phyloP scores from a whole-genome alignment of 30 jellyfish, hydroid and myxozoan species.

The Aurelia sp. region DNA sequence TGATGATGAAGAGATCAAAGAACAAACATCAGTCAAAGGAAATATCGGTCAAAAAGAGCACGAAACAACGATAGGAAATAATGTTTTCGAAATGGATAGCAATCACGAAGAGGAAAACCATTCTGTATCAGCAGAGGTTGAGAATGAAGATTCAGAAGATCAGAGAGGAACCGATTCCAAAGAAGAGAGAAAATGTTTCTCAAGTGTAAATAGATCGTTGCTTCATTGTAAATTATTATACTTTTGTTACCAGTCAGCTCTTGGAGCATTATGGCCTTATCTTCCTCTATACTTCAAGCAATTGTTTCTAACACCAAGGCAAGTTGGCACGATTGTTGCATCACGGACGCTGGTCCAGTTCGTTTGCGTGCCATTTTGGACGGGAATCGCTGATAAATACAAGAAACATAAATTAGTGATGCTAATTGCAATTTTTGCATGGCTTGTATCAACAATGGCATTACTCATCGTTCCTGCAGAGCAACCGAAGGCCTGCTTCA shows the following conservation, averaged over 20 bases:
- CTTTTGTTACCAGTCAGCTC: constrained; percentile 86
- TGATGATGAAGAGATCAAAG: neutral
- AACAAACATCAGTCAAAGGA: neutral
- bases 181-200: constrained; percentile 6
- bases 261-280: constrained; percentile 96
- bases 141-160: neutral
- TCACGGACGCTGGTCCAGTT: constrained; percentile 84
- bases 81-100: neutral
- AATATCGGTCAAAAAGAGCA: neutral
- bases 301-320: constrained; percentile 88
- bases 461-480: constrained; percentile 85
- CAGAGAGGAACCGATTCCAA: neutral
- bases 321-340: constrained; percentile 94
- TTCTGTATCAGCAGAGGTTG: neutral
- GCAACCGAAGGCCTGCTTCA: constrained; percentile 92
- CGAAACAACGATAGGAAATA: neutral
- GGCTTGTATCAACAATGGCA: constrained; percentile 89
- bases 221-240: constrained; percentile 78
- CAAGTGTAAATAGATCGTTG: constrained; percentile 42
- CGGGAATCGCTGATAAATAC: constrained; percentile 86
- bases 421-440: constrained; percentile 66
- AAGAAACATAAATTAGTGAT: constrained; percentile 70
- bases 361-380: constrained; percentile 93
- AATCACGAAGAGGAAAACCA: neutral
- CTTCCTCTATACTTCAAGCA: constrained; percentile 91